Conservation (phyloP, 2,888 invertebrate genomes). For the Epistrophe eligans region DNA sequence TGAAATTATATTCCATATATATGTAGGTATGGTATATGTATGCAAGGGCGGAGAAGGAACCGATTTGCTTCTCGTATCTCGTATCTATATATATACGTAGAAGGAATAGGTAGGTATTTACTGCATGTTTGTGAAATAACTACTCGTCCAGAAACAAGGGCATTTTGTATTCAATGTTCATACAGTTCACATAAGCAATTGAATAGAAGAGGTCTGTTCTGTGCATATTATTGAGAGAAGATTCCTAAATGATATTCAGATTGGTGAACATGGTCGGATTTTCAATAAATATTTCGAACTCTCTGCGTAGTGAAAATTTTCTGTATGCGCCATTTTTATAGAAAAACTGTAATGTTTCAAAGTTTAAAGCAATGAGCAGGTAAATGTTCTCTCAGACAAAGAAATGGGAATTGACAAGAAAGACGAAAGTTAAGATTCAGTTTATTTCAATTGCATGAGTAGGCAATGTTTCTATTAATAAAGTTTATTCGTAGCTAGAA, state of each 20-base stretch:
- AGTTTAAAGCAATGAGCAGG: too few relatives aligned
- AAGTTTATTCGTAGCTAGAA: too few relatives aligned
- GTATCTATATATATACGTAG: too few relatives aligned
- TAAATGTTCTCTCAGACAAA: too few relatives aligned
- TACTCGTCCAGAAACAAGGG: slow-evolving; percentile 4
- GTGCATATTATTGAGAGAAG: background rate
- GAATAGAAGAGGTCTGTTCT: background rate
- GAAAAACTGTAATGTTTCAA: too few relatives aligned
- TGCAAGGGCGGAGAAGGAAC: background rate
- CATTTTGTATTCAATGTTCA: slow-evolving; percentile 27
- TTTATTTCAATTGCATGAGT: too few relatives aligned
- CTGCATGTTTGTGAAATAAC: background rate
- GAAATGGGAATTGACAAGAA: too few relatives aligned
- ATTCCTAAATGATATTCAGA: background rate
- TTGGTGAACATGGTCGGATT: background rate
- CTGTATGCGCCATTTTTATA: too few relatives aligned
- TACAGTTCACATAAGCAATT: slow-evolving; percentile 5
- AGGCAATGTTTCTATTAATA: too few relatives aligned
- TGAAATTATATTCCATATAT: slow-evolving; percentile 14
- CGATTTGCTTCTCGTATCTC: background rate
- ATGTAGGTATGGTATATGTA: background rate
- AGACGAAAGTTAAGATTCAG: too few relatives aligned
- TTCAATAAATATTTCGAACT: too few relatives aligned
- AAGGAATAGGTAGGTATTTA: background rate
- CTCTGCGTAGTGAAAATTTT: too few relatives aligned